These are phyloP conservation scores for Drosophila kanapiae DNA, from an alignment of 1,140 invertebrate genomes.

Conservation along the genomic window DNA sequence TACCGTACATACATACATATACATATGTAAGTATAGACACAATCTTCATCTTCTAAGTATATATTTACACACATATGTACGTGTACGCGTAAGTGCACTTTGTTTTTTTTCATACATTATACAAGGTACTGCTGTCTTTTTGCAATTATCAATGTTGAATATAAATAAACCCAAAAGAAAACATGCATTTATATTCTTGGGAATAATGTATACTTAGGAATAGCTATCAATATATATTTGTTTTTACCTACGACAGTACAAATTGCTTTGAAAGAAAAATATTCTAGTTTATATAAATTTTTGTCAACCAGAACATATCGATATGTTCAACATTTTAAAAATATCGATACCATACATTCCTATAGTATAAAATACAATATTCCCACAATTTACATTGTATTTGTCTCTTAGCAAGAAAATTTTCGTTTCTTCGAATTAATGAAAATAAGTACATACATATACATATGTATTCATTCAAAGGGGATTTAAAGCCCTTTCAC, in stretches of 20 bases:
- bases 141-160: background rate
- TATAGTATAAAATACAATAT: background rate
- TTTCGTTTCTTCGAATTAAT: no score
- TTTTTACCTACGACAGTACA: background rate
- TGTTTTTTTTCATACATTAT: background rate
- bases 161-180: background rate
- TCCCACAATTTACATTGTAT: background rate
- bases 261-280: background rate
- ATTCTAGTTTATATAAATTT: slow-evolving; percentile 15
- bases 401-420: background rate
- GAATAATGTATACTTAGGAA: background rate
- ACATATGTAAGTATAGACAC: background rate
- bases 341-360: background rate
- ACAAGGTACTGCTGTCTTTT: background rate
- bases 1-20: background rate
- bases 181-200: background rate
- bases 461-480: no score
- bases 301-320: background rate
- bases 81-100: background rate
- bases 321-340: background rate
- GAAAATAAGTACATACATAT: no score
- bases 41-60: background rate
- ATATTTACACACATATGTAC: background rate
- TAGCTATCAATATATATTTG: background rate
- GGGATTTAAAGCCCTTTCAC: no score